phyloP scores from a whole-genome alignment of 2,113 vertebrate genomes.

The Meleagris gallopavo region DNA sequence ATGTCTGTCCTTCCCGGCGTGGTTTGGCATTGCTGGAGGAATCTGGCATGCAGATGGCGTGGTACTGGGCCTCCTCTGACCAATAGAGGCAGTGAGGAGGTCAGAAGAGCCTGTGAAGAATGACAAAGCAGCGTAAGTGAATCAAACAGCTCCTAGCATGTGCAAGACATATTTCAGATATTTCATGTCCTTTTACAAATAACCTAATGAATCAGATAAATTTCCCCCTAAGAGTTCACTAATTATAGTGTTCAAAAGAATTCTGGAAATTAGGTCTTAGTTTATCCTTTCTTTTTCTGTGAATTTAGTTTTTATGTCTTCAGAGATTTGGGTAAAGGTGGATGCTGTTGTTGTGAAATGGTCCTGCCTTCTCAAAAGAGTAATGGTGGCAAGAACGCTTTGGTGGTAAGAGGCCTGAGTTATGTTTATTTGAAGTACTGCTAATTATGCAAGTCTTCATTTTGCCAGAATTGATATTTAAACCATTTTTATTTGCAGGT shows the following conservation, averaged over 20 bases:
- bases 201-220: background rate
- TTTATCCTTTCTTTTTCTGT: background rate
- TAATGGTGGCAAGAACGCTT: background rate
- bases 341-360: background rate
- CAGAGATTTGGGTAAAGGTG: background rate
- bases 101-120: constrained; percentile 31
- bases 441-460: background rate
- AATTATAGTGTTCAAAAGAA: background rate
- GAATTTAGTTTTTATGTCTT: background rate
- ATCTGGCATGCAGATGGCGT: background rate
- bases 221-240: background rate
- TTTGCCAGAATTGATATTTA: background rate
- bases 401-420: background rate
- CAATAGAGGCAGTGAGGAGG: background rate
- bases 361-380: background rate
- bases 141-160: background rate
- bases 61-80: background rate
- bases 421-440: background rate
- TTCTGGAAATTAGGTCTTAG: background rate
- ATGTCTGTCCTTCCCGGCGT: background rate
- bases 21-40: accelerated
- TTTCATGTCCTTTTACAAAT: background rate
- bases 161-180: background rate
- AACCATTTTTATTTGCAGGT: background rate
- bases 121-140: constrained; percentile 1